These are phyloP conservation scores for Hippopotamyrus pictus DNA, from an alignment of 2,797 vertebrate species.

Conservation along the genomic window DNA sequence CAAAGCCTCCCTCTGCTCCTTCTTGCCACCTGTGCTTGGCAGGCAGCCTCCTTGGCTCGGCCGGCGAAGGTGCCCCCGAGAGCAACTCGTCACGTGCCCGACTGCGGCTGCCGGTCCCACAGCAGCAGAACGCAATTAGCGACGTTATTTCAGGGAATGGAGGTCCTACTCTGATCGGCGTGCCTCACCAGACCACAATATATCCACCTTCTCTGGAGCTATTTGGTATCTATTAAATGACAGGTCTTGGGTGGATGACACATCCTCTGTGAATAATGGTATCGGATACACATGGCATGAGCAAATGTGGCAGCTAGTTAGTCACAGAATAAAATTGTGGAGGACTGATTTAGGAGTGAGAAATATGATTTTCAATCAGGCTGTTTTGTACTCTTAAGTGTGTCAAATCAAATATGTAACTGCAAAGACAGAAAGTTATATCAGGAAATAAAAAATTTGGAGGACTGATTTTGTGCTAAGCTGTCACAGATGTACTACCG, in stretches of 20 bases:
- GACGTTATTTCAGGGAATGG: not conserved
- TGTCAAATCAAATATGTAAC: not conserved
- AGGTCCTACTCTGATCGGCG: not conserved
- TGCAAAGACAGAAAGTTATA: not conserved
- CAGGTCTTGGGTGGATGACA: not conserved
- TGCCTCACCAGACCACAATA: not conserved
- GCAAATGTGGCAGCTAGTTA: not conserved
- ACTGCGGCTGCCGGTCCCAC: not conserved
- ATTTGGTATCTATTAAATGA: not conserved
- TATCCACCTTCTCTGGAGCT: not conserved
- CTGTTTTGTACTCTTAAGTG: not conserved
- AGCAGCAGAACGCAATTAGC: not conserved
- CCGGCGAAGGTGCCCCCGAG: not conserved
- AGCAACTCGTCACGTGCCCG: not conserved
- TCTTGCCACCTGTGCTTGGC: not conserved
- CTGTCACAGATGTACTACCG: not conserved
- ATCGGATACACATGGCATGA: not conserved
- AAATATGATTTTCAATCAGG: not conserved
- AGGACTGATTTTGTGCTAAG: slow-evolving; percentile 2
- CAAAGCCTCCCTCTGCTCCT: not conserved
- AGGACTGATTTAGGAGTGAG: not conserved
- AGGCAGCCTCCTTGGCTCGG: not conserved
- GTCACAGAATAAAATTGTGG: not conserved
- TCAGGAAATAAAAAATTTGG: not conserved
- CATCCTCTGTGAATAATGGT: not conserved